These are phyloP conservation scores for Cotesia glomerata DNA, from an alignment of 1,140 invertebrate genomes.

Conservation along the genomic window DNA sequence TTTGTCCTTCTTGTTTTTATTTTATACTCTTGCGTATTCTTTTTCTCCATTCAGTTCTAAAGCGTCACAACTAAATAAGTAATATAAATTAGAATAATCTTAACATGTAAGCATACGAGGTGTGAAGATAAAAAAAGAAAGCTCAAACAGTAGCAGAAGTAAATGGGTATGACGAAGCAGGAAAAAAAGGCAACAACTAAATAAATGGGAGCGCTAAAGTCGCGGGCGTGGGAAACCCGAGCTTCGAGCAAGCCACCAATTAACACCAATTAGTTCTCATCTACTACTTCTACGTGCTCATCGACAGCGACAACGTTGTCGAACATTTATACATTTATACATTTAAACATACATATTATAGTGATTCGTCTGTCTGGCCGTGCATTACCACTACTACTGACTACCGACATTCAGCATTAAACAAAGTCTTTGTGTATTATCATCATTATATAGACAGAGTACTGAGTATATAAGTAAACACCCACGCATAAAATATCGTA, in stretches of 20 bases:
- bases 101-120: neutral
- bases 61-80: too few species aligned
- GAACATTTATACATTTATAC: neutral
- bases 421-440: too few species aligned
- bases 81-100: conserved; percentile 8
- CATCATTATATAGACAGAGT: neutral
- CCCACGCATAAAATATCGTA: conserved; percentile 10
- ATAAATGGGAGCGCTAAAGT: conserved; percentile 43
- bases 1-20: too few species aligned
- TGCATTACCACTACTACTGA: conserved; percentile 14
- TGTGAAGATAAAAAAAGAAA: conserved; percentile 9
- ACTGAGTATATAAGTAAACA: conserved; percentile 2
- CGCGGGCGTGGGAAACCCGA: conserved; percentile 53
- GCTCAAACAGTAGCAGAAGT: conserved; percentile 20
- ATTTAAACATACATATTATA: too few species aligned
- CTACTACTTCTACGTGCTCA: conserved; percentile 44
- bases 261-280: conserved; percentile 58
- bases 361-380: conserved; percentile 30
- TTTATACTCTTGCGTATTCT: too few species aligned
- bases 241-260: conserved; percentile 48
- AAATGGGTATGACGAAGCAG: conserved; percentile 13
- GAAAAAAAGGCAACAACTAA: conserved; percentile 18
- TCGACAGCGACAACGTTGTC: conserved; percentile 7
- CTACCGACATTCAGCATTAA: neutral
- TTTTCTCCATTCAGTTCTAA: too few species aligned